Evolutionary conservation across 2,113 vertebrate genomes (phyloP).

Genomic region (Dipodomys ordii): DNA sequence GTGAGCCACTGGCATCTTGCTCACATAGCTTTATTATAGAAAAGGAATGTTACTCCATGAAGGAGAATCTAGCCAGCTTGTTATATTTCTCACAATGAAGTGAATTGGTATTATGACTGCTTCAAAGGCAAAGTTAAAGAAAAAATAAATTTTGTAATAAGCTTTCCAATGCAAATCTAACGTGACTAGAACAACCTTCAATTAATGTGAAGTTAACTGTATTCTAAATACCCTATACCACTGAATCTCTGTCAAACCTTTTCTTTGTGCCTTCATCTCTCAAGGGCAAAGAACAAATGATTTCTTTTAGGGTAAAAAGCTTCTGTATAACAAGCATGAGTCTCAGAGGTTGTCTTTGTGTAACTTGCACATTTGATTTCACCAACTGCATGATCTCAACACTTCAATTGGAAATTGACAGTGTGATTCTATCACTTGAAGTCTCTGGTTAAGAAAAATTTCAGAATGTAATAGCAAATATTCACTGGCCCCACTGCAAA

Average conservation of each 20-base stretch:
- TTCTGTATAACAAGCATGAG: neutral
- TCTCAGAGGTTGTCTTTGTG: neutral
- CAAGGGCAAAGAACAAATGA: neutral
- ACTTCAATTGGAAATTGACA: neutral
- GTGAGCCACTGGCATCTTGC: neutral
- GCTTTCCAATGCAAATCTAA: neutral
- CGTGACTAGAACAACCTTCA: neutral
- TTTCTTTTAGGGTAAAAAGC: neutral
- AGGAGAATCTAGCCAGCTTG: neutral
- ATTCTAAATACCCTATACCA: neutral
- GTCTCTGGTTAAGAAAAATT: neutral
- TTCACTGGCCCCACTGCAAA: conserved; percentile 4
- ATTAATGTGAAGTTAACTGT: neutral
- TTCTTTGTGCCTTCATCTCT: neutral
- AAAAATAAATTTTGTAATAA: neutral
- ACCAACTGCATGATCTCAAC: neutral
- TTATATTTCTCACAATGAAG: neutral
- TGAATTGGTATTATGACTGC: neutral
- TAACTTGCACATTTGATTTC: neutral
- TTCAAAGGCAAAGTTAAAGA: conserved; percentile 13
- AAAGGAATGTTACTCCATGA: neutral
- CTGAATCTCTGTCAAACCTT: neutral
- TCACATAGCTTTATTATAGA: neutral
- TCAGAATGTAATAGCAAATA: neutral
- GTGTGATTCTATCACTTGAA: neutral